phyloP scores from a whole-genome alignment of 2,797 vertebrate species.

The Coranthus polyacanthus region DNA sequence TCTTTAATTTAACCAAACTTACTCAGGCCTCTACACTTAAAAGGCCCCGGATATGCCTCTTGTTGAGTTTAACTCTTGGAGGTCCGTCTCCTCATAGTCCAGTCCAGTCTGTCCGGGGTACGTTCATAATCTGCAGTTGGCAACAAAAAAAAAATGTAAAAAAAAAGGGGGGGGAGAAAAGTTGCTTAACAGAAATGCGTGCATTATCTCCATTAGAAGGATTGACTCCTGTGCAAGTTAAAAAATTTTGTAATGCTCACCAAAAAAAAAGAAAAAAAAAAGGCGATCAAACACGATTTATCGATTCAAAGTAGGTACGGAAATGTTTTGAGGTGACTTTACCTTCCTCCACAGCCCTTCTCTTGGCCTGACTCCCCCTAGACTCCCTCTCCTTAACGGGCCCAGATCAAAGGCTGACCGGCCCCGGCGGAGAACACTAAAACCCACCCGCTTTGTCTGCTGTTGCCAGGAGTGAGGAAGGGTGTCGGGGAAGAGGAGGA shows the following conservation, averaged over 20 bases:
- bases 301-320: not conserved
- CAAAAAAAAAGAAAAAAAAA: no score
- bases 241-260: no score
- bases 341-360: constrained; percentile 60
- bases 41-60: constrained; percentile 18
- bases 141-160: not conserved
- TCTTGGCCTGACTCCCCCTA: constrained; percentile 55
- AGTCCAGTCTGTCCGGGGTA: not conserved
- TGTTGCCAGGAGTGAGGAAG: constrained; percentile 89
- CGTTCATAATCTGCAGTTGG: constrained; percentile 31
- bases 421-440: constrained; percentile 81
- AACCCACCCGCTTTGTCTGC: constrained; percentile 86
- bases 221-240: constrained; percentile 3
- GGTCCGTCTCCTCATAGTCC: not conserved
- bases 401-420: constrained; percentile 88
- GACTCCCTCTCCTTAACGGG: constrained; percentile 83
- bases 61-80: constrained; percentile 9
- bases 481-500: constrained; percentile 64
- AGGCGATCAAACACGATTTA: no score
- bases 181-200: no score
- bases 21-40: constrained; percentile 4
- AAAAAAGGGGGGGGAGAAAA: no score
- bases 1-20: constrained; percentile 6
- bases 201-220: not conserved
- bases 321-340: constrained; percentile 46